Evolutionary conservation across 2,113 vertebrate genomes (phyloP).

Genomic region (Plectropomus leopardus): DNA sequence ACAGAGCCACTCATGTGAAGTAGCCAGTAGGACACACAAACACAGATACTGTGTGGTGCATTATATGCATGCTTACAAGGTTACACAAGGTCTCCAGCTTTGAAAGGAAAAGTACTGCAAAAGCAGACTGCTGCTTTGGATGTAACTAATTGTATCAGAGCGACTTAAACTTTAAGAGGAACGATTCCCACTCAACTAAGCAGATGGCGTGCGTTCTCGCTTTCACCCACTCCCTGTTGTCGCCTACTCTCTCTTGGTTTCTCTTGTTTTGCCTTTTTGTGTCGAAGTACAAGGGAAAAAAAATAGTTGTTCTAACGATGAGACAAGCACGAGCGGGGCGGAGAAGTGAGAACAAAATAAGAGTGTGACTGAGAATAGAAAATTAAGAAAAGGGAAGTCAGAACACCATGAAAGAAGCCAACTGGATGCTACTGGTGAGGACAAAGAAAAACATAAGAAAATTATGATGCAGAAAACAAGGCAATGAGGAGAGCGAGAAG

Average conservation of each 20-base stretch:
- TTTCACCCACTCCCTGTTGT: constrained; percentile 59
- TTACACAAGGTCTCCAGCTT: constrained; percentile 44
- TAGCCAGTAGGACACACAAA: constrained; percentile 43
- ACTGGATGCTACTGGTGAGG: background rate
- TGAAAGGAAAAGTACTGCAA: constrained; percentile 68
- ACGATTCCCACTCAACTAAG: constrained; percentile 14
- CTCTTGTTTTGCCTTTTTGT: constrained; percentile 50
- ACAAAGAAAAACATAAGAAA: constrained; percentile 10
- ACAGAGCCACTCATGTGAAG: constrained; percentile 51
- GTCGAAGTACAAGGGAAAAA: background rate
- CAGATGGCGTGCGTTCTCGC: constrained; percentile 71
- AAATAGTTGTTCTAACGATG: constrained; percentile 35
- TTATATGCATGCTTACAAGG: constrained; percentile 62
- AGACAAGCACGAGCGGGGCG: constrained; percentile 8
- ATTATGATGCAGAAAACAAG: constrained; percentile 25
- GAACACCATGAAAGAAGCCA: background rate
- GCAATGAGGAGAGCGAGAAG: constrained; percentile 52
- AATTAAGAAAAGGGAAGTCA: background rate
- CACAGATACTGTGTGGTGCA: constrained; percentile 44
- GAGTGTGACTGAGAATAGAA: constrained; percentile 29
- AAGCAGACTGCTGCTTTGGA: constrained; percentile 19
- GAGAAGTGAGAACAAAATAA: constrained; percentile 32
- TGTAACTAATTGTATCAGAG: constrained; percentile 26
- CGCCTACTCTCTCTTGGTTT: constrained; percentile 22
- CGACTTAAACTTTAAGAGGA: constrained; percentile 30